Percentiles rank a stretch among this genome's conserved stretches.
phyloP scores from a whole-genome alignment of 2,888 invertebrate species.

The Ellobium chinense region DNA sequence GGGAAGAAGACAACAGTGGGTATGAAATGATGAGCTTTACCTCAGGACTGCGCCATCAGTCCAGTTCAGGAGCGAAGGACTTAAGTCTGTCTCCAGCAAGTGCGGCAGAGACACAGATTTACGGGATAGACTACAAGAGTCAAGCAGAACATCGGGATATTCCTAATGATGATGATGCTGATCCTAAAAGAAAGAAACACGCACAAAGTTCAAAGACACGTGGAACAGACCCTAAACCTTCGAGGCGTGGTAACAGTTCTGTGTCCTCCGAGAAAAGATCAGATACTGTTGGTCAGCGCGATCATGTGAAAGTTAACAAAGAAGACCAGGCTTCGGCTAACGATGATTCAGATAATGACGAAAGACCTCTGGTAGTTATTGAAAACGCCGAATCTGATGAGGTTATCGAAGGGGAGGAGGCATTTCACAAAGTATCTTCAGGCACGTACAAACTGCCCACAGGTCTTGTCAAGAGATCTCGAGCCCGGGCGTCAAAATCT shows the following conservation, averaged over 20 bases:
- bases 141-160: background rate
- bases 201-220: too few relatives aligned
- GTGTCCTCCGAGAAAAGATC: background rate
- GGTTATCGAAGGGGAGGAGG: slow-evolving; percentile 40
- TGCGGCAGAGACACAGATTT: slow-evolving; percentile 13
- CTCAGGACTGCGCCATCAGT: slow-evolving; percentile 4
- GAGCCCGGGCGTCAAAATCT: background rate
- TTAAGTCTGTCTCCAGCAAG: background rate
- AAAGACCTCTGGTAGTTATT: slow-evolving; percentile 28
- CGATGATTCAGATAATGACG: slow-evolving; percentile 14
- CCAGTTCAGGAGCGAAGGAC: background rate
- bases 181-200: background rate
- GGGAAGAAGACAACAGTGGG: background rate
- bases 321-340: too few relatives aligned
- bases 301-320: too few relatives aligned
- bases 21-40: slow-evolving; percentile 32
- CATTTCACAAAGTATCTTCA: slow-evolving; percentile 25
- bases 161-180: background rate
- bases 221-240: background rate
- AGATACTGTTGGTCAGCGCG: background rate
- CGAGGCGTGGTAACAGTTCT: background rate
- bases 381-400: slow-evolving; percentile 46
- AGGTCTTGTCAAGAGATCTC: background rate
- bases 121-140: background rate
- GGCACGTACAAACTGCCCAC: slow-evolving; percentile 33